Evolutionary conservation across 1,140 invertebrate genomes (phyloP).

Genomic region (Metopolophium dirhodum): DNA sequence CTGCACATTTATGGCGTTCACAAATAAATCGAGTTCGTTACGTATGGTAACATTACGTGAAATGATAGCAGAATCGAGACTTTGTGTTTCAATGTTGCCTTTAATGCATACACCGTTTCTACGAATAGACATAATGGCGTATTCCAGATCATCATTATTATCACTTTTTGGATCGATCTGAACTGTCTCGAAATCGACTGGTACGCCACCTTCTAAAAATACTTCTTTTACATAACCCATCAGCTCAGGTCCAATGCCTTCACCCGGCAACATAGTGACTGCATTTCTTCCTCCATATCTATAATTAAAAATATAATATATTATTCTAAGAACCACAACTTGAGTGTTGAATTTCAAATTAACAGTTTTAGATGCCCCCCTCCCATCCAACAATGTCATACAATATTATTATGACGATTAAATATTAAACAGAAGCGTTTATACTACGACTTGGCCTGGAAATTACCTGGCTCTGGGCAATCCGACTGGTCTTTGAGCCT

Average conservation of each 20-base stretch:
- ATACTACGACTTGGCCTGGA: neutral
- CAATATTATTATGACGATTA: neutral
- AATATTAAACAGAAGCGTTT: neutral
- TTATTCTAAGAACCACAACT: neutral
- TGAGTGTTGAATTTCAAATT: neutral
- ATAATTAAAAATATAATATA: slow-evolving; percentile 11
- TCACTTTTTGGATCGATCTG: slow-evolving; percentile 87
- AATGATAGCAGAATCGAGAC: slow-evolving; percentile 75
- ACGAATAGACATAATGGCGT: slow-evolving; percentile 93
- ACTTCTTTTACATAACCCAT: slow-evolving; percentile 89
- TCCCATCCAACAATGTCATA: neutral
- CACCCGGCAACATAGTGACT: slow-evolving; percentile 91
- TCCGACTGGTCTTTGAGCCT: slow-evolving; percentile 15
- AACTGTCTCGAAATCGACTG: slow-evolving; percentile 96
- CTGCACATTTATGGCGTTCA: slow-evolving; percentile 94
- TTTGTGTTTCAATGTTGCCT: slow-evolving; percentile 90
- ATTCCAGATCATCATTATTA: slow-evolving; percentile 84
- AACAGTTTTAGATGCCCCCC: neutral
- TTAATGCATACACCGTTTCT: slow-evolving; percentile 97
- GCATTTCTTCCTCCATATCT: slow-evolving; percentile 92
- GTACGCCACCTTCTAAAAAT: slow-evolving; percentile 86
- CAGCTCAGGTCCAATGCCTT: slow-evolving; percentile 93
- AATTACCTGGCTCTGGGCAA: slow-evolving; percentile 40
- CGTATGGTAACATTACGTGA: slow-evolving; percentile 88
- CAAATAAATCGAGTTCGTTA: slow-evolving; percentile 94